These are phyloP conservation scores for Sterna hirundo DNA, from an alignment of 2,113 vertebrate genomes.

Conservation along the genomic window DNA sequence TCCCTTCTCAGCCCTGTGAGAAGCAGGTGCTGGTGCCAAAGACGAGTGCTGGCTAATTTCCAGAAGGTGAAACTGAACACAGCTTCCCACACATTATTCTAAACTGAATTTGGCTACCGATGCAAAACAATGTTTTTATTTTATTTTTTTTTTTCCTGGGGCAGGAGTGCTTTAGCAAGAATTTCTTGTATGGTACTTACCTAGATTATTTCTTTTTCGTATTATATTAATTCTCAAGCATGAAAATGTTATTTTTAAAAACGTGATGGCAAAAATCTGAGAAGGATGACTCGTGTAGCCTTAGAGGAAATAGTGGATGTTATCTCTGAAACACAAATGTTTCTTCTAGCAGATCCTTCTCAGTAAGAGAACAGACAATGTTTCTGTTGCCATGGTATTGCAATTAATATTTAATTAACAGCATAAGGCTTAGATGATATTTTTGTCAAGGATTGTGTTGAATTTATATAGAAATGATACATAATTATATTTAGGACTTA, in stretches of 20 bases:
- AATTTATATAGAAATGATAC: neutral
- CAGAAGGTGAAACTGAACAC: neutral
- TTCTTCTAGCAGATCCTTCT: neutral
- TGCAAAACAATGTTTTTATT: neutral
- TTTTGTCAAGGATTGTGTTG: neutral
- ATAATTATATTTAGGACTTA: neutral
- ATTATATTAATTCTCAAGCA: neutral
- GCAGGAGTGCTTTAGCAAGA: neutral
- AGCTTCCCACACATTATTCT: neutral
- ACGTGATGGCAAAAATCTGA: neutral
- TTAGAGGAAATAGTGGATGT: conserved; percentile 20
- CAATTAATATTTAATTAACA: conserved; percentile 66
- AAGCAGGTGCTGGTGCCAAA: neutral
- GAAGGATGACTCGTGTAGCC: neutral
- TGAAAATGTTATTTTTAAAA: neutral
- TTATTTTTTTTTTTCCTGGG: neutral
- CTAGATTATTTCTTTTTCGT: neutral
- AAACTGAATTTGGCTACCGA: neutral
- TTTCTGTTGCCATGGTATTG: conserved; percentile 63
- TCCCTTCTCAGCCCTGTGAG: neutral
- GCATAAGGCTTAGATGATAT: neutral
- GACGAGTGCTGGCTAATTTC: neutral
- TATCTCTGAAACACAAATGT: conserved; percentile 13
- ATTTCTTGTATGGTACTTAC: neutral
- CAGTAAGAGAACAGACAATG: neutral